Base-by-base conservation (phyloP, 1,140 invertebrate species). In the Epicauta chinensis region DNA sequence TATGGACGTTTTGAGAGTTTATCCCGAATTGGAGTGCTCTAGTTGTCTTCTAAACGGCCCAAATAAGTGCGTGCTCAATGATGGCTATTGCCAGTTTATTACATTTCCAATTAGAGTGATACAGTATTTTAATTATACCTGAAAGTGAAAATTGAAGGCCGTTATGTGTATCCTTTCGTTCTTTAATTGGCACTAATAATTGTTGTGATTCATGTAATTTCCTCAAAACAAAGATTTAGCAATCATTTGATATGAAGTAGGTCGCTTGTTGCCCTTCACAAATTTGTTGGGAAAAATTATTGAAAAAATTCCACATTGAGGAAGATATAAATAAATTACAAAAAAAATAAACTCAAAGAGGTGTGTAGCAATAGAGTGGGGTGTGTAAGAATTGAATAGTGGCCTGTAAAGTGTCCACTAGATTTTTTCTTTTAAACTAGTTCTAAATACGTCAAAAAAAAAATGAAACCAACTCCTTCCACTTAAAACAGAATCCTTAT, bases 361-460 rank as follows among this genome's bases (percentile, higher is more conserved):
- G 23, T 23, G 23, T 23, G 23, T 30, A 43, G 17, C 16, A 30
- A 11, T 11, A 12, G 15, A 16, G 16, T n/a, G 35, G 36, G 34
- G 45, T 38, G 29, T 17, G 29, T 15, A 17, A 6, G 39, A 41
- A 35, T 29, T 35, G 43, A 46, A 46, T 35, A 35, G 43, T 35
- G 32, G n/a, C n/a, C n/a, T n/a, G n/a, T n/a, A n/a, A n/a, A n/a
- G n/a, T 23, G 23, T 23, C 23, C 23, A 23, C 23, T 23, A 31
- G 43, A 46, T 46, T 47, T 37, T 38, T 47, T 29, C 29, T 38
- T 23, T 34, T 55, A 47, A 50, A 50, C 53, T 55, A 55, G 53
- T 55, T 55, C 43, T 39, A 46, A 32, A 55, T 47, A 50, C 46
- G 46, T 55, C 30, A 55, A 42, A 38, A 45, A 55, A 55, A 54